A percentile compares a stretch with the other conserved stretches of the same genome.
These are phyloP conservation scores for Hybos culiciformis DNA, from an alignment of 2,888 invertebrate species.

Conservation along the genomic window DNA sequence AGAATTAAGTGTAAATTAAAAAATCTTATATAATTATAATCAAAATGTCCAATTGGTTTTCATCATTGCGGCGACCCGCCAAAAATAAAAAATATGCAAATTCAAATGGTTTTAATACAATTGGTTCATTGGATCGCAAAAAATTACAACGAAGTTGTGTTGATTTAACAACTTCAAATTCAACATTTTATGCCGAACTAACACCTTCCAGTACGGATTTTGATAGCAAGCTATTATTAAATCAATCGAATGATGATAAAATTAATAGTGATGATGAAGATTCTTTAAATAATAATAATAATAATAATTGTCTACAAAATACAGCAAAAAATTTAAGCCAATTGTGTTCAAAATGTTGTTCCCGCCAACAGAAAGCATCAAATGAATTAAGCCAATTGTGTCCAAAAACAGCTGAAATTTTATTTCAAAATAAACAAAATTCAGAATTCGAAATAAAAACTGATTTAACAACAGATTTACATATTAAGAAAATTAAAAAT, in stretches of 20 bases:
- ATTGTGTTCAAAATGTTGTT: slow-evolving; percentile 31
- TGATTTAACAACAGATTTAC: slow-evolving; percentile 22
- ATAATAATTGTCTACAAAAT: slow-evolving; percentile 5
- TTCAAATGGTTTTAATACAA: slow-evolving; percentile 16
- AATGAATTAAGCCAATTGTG: neutral
- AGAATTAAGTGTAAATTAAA: slow-evolving; percentile 3
- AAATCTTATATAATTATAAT: slow-evolving; percentile 11
- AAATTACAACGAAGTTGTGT: slow-evolving; percentile 34
- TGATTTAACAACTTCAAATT: slow-evolving; percentile 27
- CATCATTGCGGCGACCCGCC: slow-evolving; percentile 52
- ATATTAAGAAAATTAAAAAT: slow-evolving; percentile 18
- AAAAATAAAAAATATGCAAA: slow-evolving; percentile 25
- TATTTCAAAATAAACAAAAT: slow-evolving; percentile 12
- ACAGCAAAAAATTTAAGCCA: slow-evolving; percentile 18
- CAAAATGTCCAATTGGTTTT: slow-evolving; percentile 62
- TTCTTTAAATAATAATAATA: neutral
- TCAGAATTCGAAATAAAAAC: slow-evolving; percentile 21
- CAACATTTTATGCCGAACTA: slow-evolving; percentile 25
- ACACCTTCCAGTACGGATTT: neutral
- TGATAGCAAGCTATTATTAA: neutral
- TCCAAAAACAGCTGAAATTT: neutral
- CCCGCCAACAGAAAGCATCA: slow-evolving; percentile 9
- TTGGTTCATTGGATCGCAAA: slow-evolving; percentile 16
- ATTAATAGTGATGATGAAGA: neutral
- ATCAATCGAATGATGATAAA: neutral